A percentile compares a stretch with the other conserved stretches of the same genome.
Evolutionary conservation across 2,797 vertebrate genomes (phyloP).

Genomic region (Anguilla obscura): DNA sequence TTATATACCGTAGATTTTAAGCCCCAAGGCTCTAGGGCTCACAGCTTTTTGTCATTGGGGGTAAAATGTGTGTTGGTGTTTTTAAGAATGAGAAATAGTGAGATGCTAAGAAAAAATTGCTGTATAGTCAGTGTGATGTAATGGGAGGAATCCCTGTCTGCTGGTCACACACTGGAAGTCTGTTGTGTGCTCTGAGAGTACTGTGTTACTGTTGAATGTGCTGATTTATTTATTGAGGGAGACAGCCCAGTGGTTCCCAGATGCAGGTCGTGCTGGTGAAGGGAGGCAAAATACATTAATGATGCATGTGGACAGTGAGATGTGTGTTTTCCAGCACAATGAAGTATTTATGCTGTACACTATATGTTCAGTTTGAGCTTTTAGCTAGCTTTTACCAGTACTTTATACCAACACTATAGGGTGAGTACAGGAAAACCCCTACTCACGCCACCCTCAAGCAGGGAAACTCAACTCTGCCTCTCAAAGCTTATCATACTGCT

Average conservation of each 20-base stretch:
- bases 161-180: conserved; percentile 55
- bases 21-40: background rate
- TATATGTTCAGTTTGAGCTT: background rate
- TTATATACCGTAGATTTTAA: background rate
- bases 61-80: background rate
- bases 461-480: background rate
- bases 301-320: conserved; percentile 65
- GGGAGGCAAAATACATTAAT: conserved; percentile 64
- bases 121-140: background rate
- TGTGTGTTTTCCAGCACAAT: conserved; percentile 30
- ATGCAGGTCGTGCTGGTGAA: background rate
- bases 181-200: conserved; percentile 38
- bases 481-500: no score
- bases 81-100: background rate
- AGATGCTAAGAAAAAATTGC: background rate
- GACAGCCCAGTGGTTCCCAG: conserved; percentile 36
- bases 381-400: background rate
- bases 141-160: background rate
- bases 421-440: background rate
- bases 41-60: background rate
- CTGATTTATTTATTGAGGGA: conserved; percentile 72
- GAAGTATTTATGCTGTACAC: conserved; percentile 3
- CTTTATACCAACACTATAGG: background rate
- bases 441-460: background rate
- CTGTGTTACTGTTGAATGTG: conserved; percentile 55